Evolutionary conservation across 2,113 vertebrate genomes (phyloP).

Genomic region (Poecilia latipinna): DNA sequence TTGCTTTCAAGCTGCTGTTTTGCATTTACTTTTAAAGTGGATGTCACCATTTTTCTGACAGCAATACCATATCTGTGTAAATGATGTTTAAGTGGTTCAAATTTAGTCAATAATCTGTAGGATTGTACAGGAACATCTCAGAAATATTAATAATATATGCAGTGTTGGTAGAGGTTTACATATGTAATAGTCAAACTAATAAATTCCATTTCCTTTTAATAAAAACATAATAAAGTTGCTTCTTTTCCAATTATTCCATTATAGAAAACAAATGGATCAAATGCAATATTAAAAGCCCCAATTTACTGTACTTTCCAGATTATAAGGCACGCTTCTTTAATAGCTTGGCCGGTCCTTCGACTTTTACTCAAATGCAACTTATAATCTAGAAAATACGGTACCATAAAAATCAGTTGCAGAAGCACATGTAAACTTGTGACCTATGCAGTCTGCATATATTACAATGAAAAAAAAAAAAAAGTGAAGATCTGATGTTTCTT

Average conservation of each 20-base stretch:
- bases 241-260: background rate
- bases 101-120: background rate
- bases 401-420: background rate
- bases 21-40: background rate
- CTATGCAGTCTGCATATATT: background rate
- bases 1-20: constrained; percentile 1
- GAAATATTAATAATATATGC: background rate
- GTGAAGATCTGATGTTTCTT: background rate
- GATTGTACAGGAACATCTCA: background rate
- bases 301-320: background rate
- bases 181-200: background rate
- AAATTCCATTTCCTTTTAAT: background rate
- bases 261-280: background rate
- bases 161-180: background rate
- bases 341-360: too few species aligned
- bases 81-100: constrained; percentile 12
- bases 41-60: constrained; percentile 35
- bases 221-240: background rate
- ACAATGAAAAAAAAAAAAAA: too few species aligned
- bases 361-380: too few species aligned
- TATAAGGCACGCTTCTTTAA: too few species aligned
- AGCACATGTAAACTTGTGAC: background rate
- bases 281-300: background rate
- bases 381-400: too few species aligned
- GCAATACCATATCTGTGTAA: background rate